Conservation (phyloP, 2,888 invertebrate genomes). For the Ormyrus rosae region DNA sequence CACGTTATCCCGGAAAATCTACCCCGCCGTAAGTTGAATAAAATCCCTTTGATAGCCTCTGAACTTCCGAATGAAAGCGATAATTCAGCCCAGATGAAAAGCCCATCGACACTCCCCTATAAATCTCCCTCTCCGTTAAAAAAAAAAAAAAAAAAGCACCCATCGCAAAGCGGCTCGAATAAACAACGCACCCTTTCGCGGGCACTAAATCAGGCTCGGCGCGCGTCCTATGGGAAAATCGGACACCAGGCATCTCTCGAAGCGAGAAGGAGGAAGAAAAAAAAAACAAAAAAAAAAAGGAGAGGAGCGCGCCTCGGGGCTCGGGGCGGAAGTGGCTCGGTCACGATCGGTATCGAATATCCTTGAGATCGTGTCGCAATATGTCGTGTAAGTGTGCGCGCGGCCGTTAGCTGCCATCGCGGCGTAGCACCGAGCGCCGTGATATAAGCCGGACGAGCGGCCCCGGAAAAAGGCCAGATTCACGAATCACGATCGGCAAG, state of each 20-base stretch:
- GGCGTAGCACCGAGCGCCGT: conserved; percentile 25
- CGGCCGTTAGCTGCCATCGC: conserved; percentile 52
- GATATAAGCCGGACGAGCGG: conserved; percentile 3
- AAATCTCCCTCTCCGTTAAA: too few relatives aligned
- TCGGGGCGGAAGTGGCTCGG: conserved; percentile 58
- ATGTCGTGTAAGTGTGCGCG: conserved; percentile 47
- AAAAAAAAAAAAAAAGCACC: background rate
- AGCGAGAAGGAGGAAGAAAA: background rate
- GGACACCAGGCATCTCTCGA: background rate
- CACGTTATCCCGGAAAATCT: too few relatives aligned
- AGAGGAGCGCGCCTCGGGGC: conserved; percentile 19
- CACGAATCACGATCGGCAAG: conserved; percentile 56
- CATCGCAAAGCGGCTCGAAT: background rate
- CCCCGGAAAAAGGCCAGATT: conserved; percentile 12
- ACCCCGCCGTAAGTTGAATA: too few relatives aligned
- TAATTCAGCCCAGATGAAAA: too few relatives aligned
- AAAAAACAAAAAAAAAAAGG: background rate
- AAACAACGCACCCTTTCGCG: conserved; percentile 18
- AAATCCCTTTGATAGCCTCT: too few relatives aligned
- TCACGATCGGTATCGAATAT: conserved; percentile 63
- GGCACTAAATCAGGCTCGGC: conserved; percentile 5
- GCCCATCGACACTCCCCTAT: too few relatives aligned
- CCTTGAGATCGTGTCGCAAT: conserved; percentile 61
- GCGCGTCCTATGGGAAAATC: conserved; percentile 27
- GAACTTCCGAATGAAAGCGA: too few relatives aligned